These are phyloP conservation scores for Centruroides sculpturatus DNA, from an alignment of 1,140 invertebrate genomes.

Conservation along the genomic window DNA sequence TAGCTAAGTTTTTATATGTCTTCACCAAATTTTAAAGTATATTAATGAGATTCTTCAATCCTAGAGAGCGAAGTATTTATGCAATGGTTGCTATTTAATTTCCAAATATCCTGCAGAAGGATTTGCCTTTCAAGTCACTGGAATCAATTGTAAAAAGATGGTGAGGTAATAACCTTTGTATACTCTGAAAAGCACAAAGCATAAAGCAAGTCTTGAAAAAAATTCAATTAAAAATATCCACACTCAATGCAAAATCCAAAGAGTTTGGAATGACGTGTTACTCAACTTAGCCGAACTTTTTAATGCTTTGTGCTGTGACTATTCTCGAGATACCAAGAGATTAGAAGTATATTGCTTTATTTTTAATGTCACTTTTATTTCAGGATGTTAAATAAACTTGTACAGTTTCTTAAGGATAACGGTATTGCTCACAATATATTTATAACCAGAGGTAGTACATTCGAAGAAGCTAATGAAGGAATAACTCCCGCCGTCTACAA, in stretches of 20 bases:
- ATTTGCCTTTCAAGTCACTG: slow-evolving; percentile 43
- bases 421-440: slow-evolving; percentile 51
- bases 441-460: slow-evolving; percentile 39
- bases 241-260: no score
- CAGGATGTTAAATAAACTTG: slow-evolving; percentile 33
- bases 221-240: no score
- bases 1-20: slow-evolving; percentile 21
- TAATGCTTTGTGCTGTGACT: no score
- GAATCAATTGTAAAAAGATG: slow-evolving; percentile 25
- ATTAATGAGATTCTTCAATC: background rate
- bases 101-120: slow-evolving; percentile 41
- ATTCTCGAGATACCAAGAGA: no score
- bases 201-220: no score
- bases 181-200: no score
- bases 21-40: no score
- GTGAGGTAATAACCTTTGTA: slow-evolving; percentile 19
- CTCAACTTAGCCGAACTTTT: no score
- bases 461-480: slow-evolving; percentile 12
- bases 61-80: slow-evolving; percentile 30
- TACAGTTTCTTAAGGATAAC: slow-evolving; percentile 37
- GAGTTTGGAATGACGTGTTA: no score
- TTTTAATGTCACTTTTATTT: background rate
- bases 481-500: slow-evolving; percentile 8
- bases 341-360: background rate
- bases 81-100: slow-evolving; percentile 34